Conservation (phyloP, 2,888 invertebrate species). For the Tillus elongatus region DNA sequence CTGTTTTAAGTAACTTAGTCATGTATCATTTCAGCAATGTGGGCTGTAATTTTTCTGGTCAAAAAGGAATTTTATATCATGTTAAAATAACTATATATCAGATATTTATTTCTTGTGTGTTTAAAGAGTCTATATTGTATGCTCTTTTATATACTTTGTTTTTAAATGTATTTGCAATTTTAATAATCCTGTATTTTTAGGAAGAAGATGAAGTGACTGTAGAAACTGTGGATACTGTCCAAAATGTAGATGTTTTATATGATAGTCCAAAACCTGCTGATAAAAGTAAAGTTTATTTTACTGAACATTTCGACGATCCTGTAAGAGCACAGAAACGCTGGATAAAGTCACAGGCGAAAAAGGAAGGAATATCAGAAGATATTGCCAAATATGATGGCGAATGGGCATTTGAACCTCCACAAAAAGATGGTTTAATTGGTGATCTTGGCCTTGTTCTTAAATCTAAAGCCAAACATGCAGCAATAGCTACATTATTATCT, state of each 20-base stretch:
- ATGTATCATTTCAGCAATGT: too few species aligned
- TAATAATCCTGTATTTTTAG: too few species aligned
- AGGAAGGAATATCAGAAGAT: conserved; percentile 76
- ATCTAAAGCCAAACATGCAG: conserved; percentile 94
- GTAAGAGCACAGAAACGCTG: conserved; percentile 67
- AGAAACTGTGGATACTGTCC: conserved; percentile 29
- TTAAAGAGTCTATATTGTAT: too few species aligned
- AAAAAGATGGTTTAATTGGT: conserved; percentile 62
- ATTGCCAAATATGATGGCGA: conserved; percentile 92
- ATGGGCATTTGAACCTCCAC: conserved; percentile 67
- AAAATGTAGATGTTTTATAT: conserved; percentile 48
- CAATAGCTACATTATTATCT: conserved; percentile 70
- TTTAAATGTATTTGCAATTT: too few species aligned
- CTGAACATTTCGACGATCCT: conserved; percentile 79
- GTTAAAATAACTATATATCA: too few species aligned
- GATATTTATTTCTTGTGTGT: too few species aligned
- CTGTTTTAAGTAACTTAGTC: too few species aligned
- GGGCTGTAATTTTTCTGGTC: too few species aligned
- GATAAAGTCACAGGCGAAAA: conserved; percentile 84
- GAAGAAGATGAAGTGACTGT: conserved; percentile 30
- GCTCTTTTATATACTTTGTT: too few species aligned
- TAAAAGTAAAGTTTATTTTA: conserved; percentile 58
- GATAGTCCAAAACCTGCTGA: conserved; percentile 59
- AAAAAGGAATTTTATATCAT: too few species aligned
- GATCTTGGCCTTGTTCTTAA: conserved; percentile 85